These are phyloP conservation scores for Coreoperca whiteheadi DNA, from an alignment of 2,113 vertebrate species.

Conservation along the genomic window DNA sequence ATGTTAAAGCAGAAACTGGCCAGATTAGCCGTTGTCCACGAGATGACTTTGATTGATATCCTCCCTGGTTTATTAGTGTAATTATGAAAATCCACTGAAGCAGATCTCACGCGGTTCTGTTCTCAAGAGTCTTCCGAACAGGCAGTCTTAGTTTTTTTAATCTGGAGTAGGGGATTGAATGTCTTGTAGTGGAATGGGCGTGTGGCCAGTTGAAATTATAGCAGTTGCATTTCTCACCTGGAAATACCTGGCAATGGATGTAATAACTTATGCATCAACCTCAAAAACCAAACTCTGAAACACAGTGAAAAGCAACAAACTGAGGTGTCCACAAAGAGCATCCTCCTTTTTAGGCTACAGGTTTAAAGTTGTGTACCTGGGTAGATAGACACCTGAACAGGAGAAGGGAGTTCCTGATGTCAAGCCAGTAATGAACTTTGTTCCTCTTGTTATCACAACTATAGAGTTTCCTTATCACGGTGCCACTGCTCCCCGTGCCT, in stretches of 20 bases:
- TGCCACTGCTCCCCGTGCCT: slow-evolving; percentile 64
- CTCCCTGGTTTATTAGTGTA: slow-evolving; percentile 22
- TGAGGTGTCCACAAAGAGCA: neutral
- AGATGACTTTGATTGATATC: slow-evolving; percentile 40
- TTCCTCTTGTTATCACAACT: slow-evolving; percentile 76
- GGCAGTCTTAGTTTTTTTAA: neutral
- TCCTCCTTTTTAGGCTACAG: slow-evolving; percentile 12
- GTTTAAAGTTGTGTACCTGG: slow-evolving; percentile 10
- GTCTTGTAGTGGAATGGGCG: neutral
- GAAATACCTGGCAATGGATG: neutral
- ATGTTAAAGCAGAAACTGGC: slow-evolving; percentile 14
- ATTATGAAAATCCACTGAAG: slow-evolving; percentile 51
- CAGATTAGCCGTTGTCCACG: slow-evolving; percentile 7
- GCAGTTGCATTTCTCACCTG: slow-evolving; percentile 25
- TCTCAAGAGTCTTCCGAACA: slow-evolving; percentile 19
- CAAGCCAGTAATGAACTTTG: slow-evolving; percentile 74
- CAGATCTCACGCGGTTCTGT: slow-evolving; percentile 26
- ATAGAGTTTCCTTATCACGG: slow-evolving; percentile 81
- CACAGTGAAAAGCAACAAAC: neutral
- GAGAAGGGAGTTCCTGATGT: slow-evolving; percentile 51
- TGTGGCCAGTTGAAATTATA: slow-evolving; percentile 32
- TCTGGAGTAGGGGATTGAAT: slow-evolving; percentile 20
- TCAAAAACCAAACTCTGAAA: slow-evolving; percentile 1
- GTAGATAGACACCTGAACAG: slow-evolving; percentile 4
- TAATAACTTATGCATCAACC: slow-evolving; percentile 4